These are phyloP conservation scores for Caenorhabditis doughertyi DNA, from an alignment of 2,888 invertebrate species.

Conservation along the genomic window DNA sequence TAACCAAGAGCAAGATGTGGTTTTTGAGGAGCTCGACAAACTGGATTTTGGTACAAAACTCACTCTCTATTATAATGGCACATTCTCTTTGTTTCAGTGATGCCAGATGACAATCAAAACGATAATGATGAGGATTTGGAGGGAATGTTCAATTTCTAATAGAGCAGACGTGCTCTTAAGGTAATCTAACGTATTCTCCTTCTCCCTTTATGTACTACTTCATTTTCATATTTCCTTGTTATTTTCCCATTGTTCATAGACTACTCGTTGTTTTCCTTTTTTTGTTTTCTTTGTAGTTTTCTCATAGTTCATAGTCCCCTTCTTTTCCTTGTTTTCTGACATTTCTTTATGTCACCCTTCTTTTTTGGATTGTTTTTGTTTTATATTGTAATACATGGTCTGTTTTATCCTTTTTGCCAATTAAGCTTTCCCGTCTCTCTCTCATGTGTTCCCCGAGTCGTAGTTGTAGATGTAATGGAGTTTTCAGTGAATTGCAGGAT, in stretches of 20 bases:
- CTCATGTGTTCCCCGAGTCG: too few relatives aligned
- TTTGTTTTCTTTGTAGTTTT: too few relatives aligned
- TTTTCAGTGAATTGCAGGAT: too few relatives aligned
- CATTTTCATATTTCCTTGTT: background rate
- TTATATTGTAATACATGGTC: slow-evolving; percentile 9
- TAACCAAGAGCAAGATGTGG: slow-evolving; percentile 10
- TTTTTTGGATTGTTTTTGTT: too few relatives aligned
- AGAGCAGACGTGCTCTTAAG: background rate
- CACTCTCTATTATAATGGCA: background rate
- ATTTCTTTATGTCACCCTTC: background rate
- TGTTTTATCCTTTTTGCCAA: background rate
- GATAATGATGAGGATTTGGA: slow-evolving; percentile 29
- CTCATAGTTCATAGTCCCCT: too few relatives aligned
- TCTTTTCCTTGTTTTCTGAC: background rate
- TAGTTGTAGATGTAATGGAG: too few relatives aligned
- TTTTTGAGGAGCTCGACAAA: slow-evolving; percentile 44
- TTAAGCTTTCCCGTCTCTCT: too few relatives aligned
- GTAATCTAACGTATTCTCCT: background rate
- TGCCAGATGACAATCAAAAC: slow-evolving; percentile 15
- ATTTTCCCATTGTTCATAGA: too few relatives aligned
- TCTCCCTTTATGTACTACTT: background rate
- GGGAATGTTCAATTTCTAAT: slow-evolving; percentile 19
- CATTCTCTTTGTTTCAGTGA: slow-evolving; percentile 15
- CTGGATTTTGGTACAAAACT: slow-evolving; percentile 35
- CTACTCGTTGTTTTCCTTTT: too few relatives aligned